These are phyloP conservation scores for Glossosoma conforme DNA, from an alignment of 1,140 invertebrate genomes.

Conservation along the genomic window DNA sequence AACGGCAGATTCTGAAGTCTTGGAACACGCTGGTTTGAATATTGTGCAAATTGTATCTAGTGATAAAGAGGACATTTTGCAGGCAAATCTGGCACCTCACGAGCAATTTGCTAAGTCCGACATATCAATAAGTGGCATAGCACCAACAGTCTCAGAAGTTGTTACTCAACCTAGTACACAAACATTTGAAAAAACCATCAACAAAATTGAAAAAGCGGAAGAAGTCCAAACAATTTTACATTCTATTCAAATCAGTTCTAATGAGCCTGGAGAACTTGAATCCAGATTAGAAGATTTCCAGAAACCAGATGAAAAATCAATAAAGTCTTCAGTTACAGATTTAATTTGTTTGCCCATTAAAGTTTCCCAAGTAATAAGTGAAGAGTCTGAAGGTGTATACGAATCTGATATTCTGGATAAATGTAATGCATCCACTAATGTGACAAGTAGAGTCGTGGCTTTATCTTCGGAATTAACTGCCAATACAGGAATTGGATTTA, in stretches of 20 bases:
- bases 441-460: slow-evolving; percentile 20
- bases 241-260: slow-evolving; percentile 16
- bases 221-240: slow-evolving; percentile 19
- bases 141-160: slow-evolving; percentile 24
- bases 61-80: slow-evolving; percentile 52
- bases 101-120: slow-evolving; percentile 32
- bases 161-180: slow-evolving; percentile 10
- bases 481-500: slow-evolving; percentile 20
- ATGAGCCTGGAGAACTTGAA: slow-evolving; percentile 30
- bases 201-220: slow-evolving; percentile 20
- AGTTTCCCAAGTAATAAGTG: slow-evolving; percentile 24
- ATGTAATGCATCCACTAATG: slow-evolving; percentile 16
- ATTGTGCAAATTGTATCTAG: slow-evolving; percentile 50
- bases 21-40: slow-evolving; percentile 45
- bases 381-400: slow-evolving; percentile 18
- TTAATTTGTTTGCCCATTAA: slow-evolving; percentile 21
- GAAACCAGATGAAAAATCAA: slow-evolving; percentile 32
- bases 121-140: slow-evolving; percentile 20
- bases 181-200: slow-evolving; percentile 9
- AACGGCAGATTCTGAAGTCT: slow-evolving; percentile 47
- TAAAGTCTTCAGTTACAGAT: slow-evolving; percentile 13
- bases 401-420: not conserved
- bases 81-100: slow-evolving; percentile 42
- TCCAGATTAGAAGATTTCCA: slow-evolving; percentile 27
- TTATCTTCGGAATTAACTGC: slow-evolving; percentile 17